Base-by-base conservation (phyloP, 2,113 vertebrate genomes). In the Scolopax mira region DNA sequence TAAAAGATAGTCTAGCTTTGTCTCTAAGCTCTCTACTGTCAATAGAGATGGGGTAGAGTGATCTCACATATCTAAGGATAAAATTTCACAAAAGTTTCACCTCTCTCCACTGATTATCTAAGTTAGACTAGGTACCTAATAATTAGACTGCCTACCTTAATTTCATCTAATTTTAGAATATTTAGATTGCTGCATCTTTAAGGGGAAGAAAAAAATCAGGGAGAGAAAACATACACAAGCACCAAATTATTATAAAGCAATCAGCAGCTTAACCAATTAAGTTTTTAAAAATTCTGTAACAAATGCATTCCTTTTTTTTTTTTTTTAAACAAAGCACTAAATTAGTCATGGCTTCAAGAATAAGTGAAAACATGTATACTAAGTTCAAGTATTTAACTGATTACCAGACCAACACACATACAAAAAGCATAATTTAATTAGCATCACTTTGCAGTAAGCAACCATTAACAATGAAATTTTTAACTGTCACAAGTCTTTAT, bases 341-440 rank as follows among this genome's bases (percentile, higher is more conserved):
- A 65, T 49, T 58, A 89, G 31, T 72, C 30, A 67, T 33, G 75
- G 41, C 55, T 94, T 89, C 55, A 95, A 77, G 33, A 88, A 52
- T 24, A 49, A 91, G 46, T 61, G 80, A 93, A 97, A 97, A 95
- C 55, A 92, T 11, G 13, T 84, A 88, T 65, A 92, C 51, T 30
- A 74, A 78, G 23, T 94, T 95, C 35, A 87, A 83, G 13, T 69
- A 39, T 88, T 96, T 86, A 78, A 71, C 88, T 79, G 72, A 96
- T 96, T 96, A 96, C 79, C 91, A 92, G 93, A 96, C 79, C 54
- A 97, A 96, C 85, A 96, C 80, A 87, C 24, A 96, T 93, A 96
- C 55, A 97, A 96, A 97, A 96, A 82, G 84, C 97, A 94, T 89
- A 95, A 96, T 85, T 96, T 94, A 88, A 94, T 96, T 86, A 70